phyloP scores from a whole-genome alignment of 1,140 invertebrate species.

The Teleogryllus occipitalis region DNA sequence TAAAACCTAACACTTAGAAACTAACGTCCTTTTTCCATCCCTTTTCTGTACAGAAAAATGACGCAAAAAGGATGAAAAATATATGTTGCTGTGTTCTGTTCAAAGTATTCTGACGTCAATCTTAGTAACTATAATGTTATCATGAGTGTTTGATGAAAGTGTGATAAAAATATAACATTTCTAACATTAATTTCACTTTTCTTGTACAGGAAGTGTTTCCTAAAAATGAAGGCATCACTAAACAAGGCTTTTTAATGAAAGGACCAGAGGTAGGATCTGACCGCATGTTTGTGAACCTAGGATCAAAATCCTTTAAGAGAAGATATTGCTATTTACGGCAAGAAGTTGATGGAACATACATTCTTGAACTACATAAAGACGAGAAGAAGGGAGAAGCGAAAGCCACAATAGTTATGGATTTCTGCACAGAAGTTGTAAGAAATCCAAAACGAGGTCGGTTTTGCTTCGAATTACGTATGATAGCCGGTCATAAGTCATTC shows the following conservation, averaged over 20 bases:
- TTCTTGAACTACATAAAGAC: slow-evolving; percentile 86
- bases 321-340: slow-evolving; percentile 75
- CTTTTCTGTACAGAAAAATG: no score
- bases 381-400: slow-evolving; percentile 84
- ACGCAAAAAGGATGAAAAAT: no score
- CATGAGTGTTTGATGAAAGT: no score
- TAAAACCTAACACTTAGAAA: no score
- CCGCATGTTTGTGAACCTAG: slow-evolving; percentile 76
- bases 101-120: no score
- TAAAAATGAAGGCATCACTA: slow-evolving; percentile 59
- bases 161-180: no score
- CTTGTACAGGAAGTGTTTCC: slow-evolving; percentile 35
- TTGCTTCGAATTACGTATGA: slow-evolving; percentile 83
- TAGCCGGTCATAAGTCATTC: slow-evolving; percentile 70
- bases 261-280: slow-evolving; percentile 77
- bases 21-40: no score
- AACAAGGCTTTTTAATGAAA: slow-evolving; percentile 83
- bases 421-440: slow-evolving; percentile 77
- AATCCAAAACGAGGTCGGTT: slow-evolving; percentile 76
- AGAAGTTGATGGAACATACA: slow-evolving; percentile 83
- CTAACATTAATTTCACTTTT: neutral
- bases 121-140: no score
- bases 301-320: slow-evolving; percentile 83
- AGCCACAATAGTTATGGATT: slow-evolving; percentile 86
- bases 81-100: no score